A percentile compares a stretch with the other conserved stretches of the same genome.
Conservation (phyloP, 23 tunicate species). For the Phallusia fumigata region DNA sequence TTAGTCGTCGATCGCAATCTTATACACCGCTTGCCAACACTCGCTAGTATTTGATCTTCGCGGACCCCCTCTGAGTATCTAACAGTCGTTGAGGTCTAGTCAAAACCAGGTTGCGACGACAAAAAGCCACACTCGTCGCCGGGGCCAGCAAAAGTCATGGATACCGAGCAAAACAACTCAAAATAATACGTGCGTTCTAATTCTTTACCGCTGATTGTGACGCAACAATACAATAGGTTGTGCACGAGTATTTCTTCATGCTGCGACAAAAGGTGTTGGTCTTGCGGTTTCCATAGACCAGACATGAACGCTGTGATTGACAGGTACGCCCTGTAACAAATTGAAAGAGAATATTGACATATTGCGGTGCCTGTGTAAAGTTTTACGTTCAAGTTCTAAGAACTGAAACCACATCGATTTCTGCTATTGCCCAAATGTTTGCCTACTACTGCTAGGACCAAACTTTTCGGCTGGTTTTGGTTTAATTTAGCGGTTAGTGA, state of each 20-base stretch:
- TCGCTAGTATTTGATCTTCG: background rate
- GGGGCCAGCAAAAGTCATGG: background rate
- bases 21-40: background rate
- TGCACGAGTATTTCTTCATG: constrained; percentile 3
- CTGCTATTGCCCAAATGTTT: too few relatives aligned
- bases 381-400: too few relatives aligned
- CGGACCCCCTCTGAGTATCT: background rate
- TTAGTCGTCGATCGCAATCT: constrained; percentile 3
- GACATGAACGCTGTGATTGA: background rate
- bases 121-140: background rate
- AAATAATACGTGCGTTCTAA: constrained; percentile 3
- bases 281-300: constrained; percentile 1
- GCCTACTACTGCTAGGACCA: too few relatives aligned
- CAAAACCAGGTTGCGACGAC: constrained; percentile 5
- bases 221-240: constrained; percentile 2
- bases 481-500: too few relatives aligned
- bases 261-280: background rate
- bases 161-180: background rate
- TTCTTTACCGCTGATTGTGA: background rate
- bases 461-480: too few relatives aligned
- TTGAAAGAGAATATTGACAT: too few relatives aligned
- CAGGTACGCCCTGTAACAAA: background rate
- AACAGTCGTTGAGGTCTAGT: background rate
- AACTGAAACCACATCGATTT: too few relatives aligned
- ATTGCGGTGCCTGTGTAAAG: too few relatives aligned